phyloP scores from a whole-genome alignment of 2,113 vertebrate species.

The Takifugu flavidus region DNA sequence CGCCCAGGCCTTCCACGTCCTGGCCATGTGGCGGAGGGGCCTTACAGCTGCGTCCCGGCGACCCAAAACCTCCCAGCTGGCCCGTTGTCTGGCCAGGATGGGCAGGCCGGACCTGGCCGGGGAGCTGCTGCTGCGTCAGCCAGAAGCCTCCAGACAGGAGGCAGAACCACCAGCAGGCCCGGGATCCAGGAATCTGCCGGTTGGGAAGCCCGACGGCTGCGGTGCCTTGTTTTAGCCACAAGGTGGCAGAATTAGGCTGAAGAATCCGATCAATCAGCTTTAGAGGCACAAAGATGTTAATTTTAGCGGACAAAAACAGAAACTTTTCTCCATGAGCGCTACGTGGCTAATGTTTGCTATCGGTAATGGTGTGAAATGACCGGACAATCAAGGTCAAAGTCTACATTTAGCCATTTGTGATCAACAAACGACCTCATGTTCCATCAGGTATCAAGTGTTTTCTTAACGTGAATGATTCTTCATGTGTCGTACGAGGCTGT shows the following conservation, averaged over 20 bases:
- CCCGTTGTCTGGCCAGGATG: slow-evolving; percentile 75
- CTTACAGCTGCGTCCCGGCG: slow-evolving; percentile 69
- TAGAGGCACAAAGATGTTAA: not conserved
- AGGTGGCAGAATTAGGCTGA: slow-evolving; percentile 44
- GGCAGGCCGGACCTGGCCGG: slow-evolving; percentile 80
- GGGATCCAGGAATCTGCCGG: too few relatives aligned
- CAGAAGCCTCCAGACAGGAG: not conserved
- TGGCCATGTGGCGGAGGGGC: slow-evolving; percentile 82
- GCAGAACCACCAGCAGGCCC: not conserved
- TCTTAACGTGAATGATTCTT: too few relatives aligned
- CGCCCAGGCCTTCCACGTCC: slow-evolving; percentile 79
- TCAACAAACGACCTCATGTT: not conserved
- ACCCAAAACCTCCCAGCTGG: slow-evolving; percentile 76
- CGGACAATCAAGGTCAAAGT: not conserved
- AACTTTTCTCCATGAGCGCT: too few relatives aligned
- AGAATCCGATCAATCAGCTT: not conserved
- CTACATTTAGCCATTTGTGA: not conserved
- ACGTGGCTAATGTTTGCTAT: too few relatives aligned
- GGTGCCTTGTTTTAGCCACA: slow-evolving; percentile 22
- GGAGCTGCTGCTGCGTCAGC: slow-evolving; percentile 61
- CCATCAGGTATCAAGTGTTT: not conserved
- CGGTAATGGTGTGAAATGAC: too few relatives aligned
- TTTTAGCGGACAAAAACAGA: too few relatives aligned
- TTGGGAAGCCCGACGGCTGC: not conserved
- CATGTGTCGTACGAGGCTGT: too few relatives aligned